Conservation (phyloP, 2,888 invertebrate species). For the Cryptosula pallasiana region DNA sequence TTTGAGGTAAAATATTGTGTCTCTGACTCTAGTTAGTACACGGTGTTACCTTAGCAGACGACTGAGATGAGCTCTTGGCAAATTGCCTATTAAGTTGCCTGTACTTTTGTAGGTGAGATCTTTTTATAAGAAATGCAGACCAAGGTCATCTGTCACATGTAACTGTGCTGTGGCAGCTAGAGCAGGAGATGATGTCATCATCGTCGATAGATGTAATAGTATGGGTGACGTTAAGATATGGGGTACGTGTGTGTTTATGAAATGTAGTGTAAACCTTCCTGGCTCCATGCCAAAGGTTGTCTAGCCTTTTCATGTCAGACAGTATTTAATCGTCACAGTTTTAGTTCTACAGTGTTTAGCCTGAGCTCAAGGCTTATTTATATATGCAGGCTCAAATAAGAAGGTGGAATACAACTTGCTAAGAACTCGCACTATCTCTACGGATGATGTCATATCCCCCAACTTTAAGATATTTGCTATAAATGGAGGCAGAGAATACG, state of each 20-base stretch:
- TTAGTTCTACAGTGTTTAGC: no score
- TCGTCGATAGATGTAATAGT: conserved; percentile 33
- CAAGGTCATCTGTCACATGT: conserved; percentile 29
- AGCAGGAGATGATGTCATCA: conserved; percentile 36
- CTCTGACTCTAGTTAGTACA: no score
- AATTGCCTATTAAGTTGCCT: no score
- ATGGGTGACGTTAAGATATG: conserved; percentile 18
- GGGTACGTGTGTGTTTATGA: no score
- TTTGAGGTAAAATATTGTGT: no score
- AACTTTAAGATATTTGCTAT: conserved; percentile 30
- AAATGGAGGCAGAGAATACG: conserved; percentile 31
- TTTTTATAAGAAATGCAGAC: conserved; percentile 31
- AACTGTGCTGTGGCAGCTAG: conserved; percentile 35
- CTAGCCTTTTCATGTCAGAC: no score
- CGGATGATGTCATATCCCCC: conserved; percentile 19
- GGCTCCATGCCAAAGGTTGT: no score
- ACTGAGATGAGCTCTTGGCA: no score
- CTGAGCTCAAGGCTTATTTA: no score
- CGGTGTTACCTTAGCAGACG: no score
- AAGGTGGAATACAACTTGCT: conserved; percentile 15
- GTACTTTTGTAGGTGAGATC: conserved; percentile 32
- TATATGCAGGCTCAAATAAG: neutral
- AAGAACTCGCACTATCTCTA: conserved; percentile 10
- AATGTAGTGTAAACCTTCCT: no score
- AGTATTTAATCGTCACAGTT: no score